Percentiles rank a stretch among this genome's conserved stretches.
These are phyloP conservation scores for Euthynnus affinis DNA, from an alignment of 2,797 vertebrate species.

Conservation along the genomic window DNA sequence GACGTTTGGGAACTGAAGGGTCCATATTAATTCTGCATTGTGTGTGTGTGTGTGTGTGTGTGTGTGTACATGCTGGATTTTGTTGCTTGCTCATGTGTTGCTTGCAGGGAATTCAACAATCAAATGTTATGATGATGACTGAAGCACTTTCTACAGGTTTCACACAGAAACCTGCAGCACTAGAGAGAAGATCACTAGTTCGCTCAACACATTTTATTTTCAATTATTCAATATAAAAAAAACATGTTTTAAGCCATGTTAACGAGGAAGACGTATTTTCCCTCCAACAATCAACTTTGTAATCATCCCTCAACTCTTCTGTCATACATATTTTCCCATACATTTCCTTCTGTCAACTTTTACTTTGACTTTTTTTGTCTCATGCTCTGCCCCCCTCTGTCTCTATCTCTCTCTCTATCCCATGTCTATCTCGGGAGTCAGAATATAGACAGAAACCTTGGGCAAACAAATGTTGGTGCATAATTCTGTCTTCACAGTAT, in stretches of 20 bases:
- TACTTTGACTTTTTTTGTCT: slow-evolving; percentile 48
- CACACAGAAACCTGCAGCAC: slow-evolving; percentile 48
- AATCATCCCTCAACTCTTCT: slow-evolving; percentile 33
- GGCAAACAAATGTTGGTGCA: slow-evolving; percentile 62
- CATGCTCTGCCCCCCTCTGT: slow-evolving; percentile 15
- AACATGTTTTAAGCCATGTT: neutral
- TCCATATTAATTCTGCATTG: slow-evolving; percentile 59
- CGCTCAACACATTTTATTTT: slow-evolving; percentile 27
- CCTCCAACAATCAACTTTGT: neutral
- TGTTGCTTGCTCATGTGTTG: slow-evolving; percentile 29
- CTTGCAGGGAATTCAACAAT: slow-evolving; percentile 43
- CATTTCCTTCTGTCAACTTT: slow-evolving; percentile 9
- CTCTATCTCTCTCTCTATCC: slow-evolving; percentile 34
- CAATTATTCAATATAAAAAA: neutral
- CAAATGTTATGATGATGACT: slow-evolving; percentile 73
- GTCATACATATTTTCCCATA: slow-evolving; percentile 9
- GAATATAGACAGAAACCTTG: slow-evolving; percentile 61
- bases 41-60: slow-evolving; percentile 28
- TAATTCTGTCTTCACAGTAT: slow-evolving; percentile 70
- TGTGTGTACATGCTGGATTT: neutral
- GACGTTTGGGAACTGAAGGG: slow-evolving; percentile 62
- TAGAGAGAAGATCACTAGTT: slow-evolving; percentile 33
- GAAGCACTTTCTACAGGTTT: slow-evolving; percentile 73
- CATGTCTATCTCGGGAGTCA: slow-evolving; percentile 54
- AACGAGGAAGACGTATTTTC: neutral